Percentiles rank a stretch among this genome's conserved stretches.
Conservation (phyloP, 2,113 vertebrate genomes). For the Seriola aureovittata region DNA sequence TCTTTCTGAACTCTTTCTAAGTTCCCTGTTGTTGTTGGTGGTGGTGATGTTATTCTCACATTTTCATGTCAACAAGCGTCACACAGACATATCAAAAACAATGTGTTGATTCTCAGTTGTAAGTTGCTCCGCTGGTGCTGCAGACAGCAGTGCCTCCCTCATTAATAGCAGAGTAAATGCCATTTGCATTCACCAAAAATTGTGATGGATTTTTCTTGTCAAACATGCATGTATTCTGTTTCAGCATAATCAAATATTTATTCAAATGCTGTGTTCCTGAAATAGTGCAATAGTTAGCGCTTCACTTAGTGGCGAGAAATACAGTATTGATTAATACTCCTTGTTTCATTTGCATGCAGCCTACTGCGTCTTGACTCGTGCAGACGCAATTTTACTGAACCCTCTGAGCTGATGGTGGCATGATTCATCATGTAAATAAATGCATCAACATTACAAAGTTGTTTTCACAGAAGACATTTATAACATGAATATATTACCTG, state of each 20-base stretch:
- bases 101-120: background rate
- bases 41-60: background rate
- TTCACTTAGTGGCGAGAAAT: slow-evolving; percentile 65
- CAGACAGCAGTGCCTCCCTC: slow-evolving; percentile 14
- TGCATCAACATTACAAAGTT: slow-evolving; percentile 68
- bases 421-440: slow-evolving; percentile 76
- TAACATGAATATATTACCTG: slow-evolving; percentile 64
- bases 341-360: slow-evolving; percentile 71
- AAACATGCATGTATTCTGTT: slow-evolving; percentile 68
- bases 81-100: slow-evolving; percentile 10
- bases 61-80: slow-evolving; percentile 5
- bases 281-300: slow-evolving; percentile 73
- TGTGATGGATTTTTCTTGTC: slow-evolving; percentile 76
- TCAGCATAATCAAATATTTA: slow-evolving; percentile 77
- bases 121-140: slow-evolving; percentile 6
- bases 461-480: slow-evolving; percentile 66
- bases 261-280: slow-evolving; percentile 74
- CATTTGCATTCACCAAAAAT: slow-evolving; percentile 66
- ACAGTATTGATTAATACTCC: slow-evolving; percentile 75
- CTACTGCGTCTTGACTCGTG: slow-evolving; percentile 57
- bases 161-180: slow-evolving; percentile 61
- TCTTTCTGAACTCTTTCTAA: background rate
- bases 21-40: background rate
- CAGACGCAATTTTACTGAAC: slow-evolving; percentile 68
- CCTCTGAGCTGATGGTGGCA: slow-evolving; percentile 60